phyloP scores from a whole-genome alignment of 2,888 invertebrate genomes.

The Meiosimyza platycephala region DNA sequence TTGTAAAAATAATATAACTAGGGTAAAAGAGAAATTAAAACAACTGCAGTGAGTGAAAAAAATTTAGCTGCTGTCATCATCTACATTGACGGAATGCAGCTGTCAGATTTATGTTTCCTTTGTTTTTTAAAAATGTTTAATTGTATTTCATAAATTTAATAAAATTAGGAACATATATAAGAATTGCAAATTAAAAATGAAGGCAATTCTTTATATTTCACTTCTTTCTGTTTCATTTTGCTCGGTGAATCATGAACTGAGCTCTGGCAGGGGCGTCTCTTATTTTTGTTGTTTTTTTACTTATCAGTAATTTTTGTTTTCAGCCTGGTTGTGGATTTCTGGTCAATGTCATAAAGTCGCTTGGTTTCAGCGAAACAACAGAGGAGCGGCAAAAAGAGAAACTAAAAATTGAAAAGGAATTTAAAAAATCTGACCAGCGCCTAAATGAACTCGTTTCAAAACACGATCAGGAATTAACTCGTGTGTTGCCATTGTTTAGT shows the following conservation, averaged over 20 bases:
- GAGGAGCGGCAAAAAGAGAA: conserved; percentile 94
- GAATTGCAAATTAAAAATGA: background rate
- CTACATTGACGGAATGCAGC: conserved; percentile 17
- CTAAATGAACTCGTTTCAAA: conserved; percentile 89
- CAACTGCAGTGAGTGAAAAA: background rate
- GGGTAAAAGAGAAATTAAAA: background rate
- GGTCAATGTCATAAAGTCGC: conserved; percentile 94
- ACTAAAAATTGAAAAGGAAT: conserved; percentile 92
- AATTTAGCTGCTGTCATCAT: conserved; percentile 24
- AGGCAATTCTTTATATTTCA: conserved; percentile 38
- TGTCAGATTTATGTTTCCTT: conserved; percentile 42
- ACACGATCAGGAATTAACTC: conserved; percentile 87
- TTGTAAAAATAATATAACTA: background rate
- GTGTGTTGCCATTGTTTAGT: conserved; percentile 77
- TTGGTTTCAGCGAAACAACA: conserved; percentile 93
- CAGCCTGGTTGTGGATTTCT: conserved; percentile 81
- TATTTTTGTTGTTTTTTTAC: conserved; percentile 16
- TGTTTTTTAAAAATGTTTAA: background rate
- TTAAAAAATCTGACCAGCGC: conserved; percentile 88
- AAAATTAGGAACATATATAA: background rate
- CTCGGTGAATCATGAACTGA: background rate
- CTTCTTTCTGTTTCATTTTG: conserved; percentile 14
- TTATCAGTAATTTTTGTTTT: conserved; percentile 30
- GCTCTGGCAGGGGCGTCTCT: conserved; percentile 28
- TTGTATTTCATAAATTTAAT: background rate